These are phyloP conservation scores for Cynaeus angustus DNA, from an alignment of 2,888 invertebrate genomes.

Conservation along the genomic window DNA sequence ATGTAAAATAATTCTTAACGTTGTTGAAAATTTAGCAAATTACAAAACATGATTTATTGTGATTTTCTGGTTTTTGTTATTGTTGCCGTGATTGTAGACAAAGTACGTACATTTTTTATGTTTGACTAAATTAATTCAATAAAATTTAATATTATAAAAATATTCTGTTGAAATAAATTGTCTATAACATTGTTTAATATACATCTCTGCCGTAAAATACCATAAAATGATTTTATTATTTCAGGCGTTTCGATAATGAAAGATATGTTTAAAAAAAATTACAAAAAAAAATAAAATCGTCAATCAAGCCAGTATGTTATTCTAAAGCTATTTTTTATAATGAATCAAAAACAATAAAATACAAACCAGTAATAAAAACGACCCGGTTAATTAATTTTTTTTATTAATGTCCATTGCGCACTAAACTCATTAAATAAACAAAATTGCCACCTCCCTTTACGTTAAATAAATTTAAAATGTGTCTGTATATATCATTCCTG, in stretches of 20 bases:
- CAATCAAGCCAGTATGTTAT: constrained; percentile 33
- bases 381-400: constrained; percentile 35
- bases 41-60: too few relatives aligned
- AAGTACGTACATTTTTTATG: too few relatives aligned
- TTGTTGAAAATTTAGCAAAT: too few relatives aligned
- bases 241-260: too few relatives aligned
- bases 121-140: too few relatives aligned
- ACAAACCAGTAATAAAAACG: constrained; percentile 24
- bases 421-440: constrained; percentile 39
- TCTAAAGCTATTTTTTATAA: constrained; percentile 28
- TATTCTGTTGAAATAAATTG: too few relatives aligned
- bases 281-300: constrained; percentile 22
- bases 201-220: not conserved
- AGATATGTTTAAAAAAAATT: not conserved
- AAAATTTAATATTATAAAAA: too few relatives aligned
- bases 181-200: too few relatives aligned
- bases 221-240: too few relatives aligned
- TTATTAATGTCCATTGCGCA: constrained; percentile 20
- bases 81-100: too few relatives aligned
- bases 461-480: not conserved
- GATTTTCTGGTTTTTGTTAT: too few relatives aligned
- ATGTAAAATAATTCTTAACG: too few relatives aligned
- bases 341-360: constrained; percentile 38
- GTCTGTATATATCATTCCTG: constrained; percentile 8
- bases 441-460: constrained; percentile 14